Base-by-base conservation (phyloP, 2,888 invertebrate genomes). In the Mechanitis mazaeus region DNA sequence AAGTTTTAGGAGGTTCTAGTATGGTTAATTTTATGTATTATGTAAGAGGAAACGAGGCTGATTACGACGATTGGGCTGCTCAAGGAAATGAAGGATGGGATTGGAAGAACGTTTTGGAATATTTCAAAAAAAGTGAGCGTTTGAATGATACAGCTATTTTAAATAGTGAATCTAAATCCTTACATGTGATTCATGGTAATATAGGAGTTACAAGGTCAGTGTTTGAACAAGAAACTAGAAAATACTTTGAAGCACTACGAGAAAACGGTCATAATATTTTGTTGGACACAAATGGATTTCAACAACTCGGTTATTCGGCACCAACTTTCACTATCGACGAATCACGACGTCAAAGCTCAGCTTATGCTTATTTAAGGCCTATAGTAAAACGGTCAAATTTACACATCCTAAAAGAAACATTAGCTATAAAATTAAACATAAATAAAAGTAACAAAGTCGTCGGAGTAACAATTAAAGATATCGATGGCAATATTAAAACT, bases 1-100 rank as follows among this genome's bases (percentile, higher is more conserved):
- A 94, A 74, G 91, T 91, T 55, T 79, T 93, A 28, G 95, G 95
- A 0, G 95, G 95, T 0, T 91, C 91, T 6, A 93, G 93, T 59
- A 84, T 89, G 0, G 84, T 93, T 2, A 94, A 95, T 75, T 92
- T 91, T 56, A 93, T 94, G 93, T 74, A 92, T 7, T 93, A 94
- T 70, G 81, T 93, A 0, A 84, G 92, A 69, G 95, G 94, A 0
- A 93, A 93, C 73, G 88, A 90, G 47, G 78, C 76, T 6, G 94
- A 95, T 73, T 95, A 91, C 72, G 75, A 90, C 0, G 80, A 90
- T 1, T 96, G 96, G 96, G 92, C 91, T n/a, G 85, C 80, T 7
- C 72, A 91, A 57, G 95, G 94, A 0, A 93, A 94, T 74, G 72
- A 81, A 0, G 79, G 79, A 0, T 84, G 84, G 84, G 69, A 74